Percentiles rank a stretch among this genome's conserved stretches.
These are phyloP conservation scores for Rhipidura dahli DNA, from an alignment of 2,113 vertebrate species.

Conservation along the genomic window DNA sequence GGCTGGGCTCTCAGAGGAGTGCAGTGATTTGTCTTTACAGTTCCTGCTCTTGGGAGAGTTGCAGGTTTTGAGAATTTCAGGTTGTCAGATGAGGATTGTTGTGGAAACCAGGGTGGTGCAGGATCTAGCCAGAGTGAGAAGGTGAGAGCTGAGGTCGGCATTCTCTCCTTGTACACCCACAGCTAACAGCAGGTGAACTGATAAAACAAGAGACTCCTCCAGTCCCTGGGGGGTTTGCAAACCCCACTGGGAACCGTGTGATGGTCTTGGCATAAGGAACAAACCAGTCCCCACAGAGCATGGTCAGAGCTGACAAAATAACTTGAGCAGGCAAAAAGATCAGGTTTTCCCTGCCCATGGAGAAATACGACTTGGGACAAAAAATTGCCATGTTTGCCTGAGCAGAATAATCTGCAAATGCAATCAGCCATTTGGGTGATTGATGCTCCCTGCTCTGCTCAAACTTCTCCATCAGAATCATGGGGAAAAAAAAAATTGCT, in stretches of 20 bases:
- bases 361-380: not conserved
- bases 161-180: too few species aligned
- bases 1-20: not conserved
- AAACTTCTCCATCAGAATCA: not conserved
- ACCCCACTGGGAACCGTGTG: fast-evolving
- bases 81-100: not conserved
- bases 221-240: not conserved
- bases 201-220: not conserved
- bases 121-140: not conserved
- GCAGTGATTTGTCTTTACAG: not conserved
- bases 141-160: not conserved
- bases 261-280: not conserved
- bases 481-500: not conserved
- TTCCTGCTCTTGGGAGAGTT: not conserved
- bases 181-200: not conserved
- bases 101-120: not conserved
- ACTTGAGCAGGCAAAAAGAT: not conserved
- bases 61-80: not conserved
- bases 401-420: constrained; percentile 20
- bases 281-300: not conserved
- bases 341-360: not conserved
- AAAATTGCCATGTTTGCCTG: not conserved
- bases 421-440: not conserved
- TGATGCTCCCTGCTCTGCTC: not conserved
- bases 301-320: not conserved